Percentiles rank a stretch among this genome's conserved stretches.
phyloP scores from a whole-genome alignment of 1,140 invertebrate genomes.

The Danaus melanippus region DNA sequence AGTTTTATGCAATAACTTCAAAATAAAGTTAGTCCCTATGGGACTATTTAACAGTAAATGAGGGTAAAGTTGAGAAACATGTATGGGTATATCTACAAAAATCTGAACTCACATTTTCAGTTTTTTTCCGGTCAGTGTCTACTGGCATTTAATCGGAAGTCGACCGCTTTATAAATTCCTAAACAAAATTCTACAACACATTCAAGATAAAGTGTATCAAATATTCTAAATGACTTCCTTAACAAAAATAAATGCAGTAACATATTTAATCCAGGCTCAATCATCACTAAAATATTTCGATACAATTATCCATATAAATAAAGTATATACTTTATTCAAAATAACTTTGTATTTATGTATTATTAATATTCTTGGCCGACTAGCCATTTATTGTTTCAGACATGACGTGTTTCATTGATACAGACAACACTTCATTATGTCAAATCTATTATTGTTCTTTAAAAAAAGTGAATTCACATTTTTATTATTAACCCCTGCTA shows the following conservation, averaged over 20 bases:
- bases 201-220: conserved; percentile 12
- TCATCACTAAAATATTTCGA: background rate
- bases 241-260: conserved; percentile 11
- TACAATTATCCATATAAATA: too few species aligned
- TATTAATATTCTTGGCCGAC: too few species aligned
- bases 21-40: too few species aligned
- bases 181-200: conserved; percentile 12
- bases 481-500: background rate
- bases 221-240: conserved; percentile 5
- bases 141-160: conserved; percentile 15
- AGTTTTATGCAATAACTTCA: too few species aligned
- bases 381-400: too few species aligned
- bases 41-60: too few species aligned
- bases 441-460: conserved; percentile 9
- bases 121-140: conserved; percentile 15
- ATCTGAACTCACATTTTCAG: conserved; percentile 16
- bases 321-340: too few species aligned
- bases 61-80: too few species aligned
- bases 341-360: too few species aligned
- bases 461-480: conserved; percentile 6
- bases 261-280: conserved; percentile 10
- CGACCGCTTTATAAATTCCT: conserved; percentile 8
- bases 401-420: conserved; percentile 7
- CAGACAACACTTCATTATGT: conserved; percentile 8
- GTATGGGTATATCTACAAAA: background rate